These are phyloP conservation scores for Pithys albifrons DNA, from an alignment of 2,113 vertebrate species.

Conservation along the genomic window DNA sequence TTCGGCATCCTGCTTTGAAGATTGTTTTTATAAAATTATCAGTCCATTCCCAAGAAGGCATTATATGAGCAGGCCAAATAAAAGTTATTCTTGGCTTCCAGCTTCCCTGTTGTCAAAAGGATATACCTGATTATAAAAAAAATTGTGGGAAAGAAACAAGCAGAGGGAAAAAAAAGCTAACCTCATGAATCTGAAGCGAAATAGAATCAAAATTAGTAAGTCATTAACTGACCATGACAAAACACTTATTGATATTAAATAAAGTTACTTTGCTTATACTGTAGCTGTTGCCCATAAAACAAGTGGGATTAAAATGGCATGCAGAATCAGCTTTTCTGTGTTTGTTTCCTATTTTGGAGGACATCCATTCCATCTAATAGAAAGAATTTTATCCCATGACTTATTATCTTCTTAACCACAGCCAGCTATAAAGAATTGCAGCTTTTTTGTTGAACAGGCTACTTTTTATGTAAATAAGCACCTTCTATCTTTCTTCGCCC, in stretches of 20 bases:
- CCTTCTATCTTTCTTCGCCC: not conserved
- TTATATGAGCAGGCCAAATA: not conserved
- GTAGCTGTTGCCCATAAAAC: not conserved
- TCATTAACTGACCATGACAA: not conserved
- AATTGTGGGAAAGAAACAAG: not conserved
- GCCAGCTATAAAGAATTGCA: not conserved
- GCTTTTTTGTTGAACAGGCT: not conserved
- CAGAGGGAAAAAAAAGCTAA: not conserved
- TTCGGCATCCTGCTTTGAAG: not conserved
- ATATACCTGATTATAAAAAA: not conserved
- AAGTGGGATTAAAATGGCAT: not conserved
- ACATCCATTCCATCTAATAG: not conserved
- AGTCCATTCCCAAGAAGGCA: not conserved
- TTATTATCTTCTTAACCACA: not conserved
- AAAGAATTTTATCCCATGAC: not conserved
- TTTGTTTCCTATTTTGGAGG: not conserved
- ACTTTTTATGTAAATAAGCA: not conserved
- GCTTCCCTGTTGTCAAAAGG: not conserved
- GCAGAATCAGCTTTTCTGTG: not conserved
- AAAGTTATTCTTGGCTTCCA: not conserved
- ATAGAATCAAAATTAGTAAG: not conserved
- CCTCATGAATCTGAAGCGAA: not conserved
- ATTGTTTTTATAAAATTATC: not conserved
- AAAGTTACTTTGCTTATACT: not conserved
- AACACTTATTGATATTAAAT: not conserved